Percentiles rank a stretch among this genome's conserved stretches.
phyloP scores from a whole-genome alignment of 2,113 vertebrate species.

The Zosterops japonicus region DNA sequence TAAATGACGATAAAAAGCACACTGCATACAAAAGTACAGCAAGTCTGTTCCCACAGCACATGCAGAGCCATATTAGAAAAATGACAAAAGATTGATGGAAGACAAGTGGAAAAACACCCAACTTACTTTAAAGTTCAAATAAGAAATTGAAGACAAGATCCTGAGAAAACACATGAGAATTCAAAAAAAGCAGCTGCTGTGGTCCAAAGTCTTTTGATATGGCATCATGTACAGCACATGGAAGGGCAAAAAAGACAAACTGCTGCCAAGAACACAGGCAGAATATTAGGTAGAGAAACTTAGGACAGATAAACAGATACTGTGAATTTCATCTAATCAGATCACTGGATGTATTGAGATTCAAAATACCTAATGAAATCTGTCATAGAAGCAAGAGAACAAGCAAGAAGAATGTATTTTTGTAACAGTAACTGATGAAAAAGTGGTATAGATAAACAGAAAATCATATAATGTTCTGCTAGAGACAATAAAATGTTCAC shows the following conservation, averaged over 20 bases:
- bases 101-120: background rate
- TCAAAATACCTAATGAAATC: background rate
- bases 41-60: background rate
- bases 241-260: background rate
- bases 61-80: background rate
- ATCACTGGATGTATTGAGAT: background rate
- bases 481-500: background rate
- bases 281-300: background rate
- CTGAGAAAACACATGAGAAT: background rate
- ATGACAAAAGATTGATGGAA: background rate
- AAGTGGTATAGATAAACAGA: background rate
- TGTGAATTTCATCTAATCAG: background rate
- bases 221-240: accelerated
- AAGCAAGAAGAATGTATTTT: background rate
- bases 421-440: background rate
- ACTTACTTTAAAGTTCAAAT: background rate
- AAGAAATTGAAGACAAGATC: background rate
- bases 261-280: background rate
- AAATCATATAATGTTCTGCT: background rate
- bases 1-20: background rate
- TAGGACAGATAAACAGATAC: background rate
- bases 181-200: background rate
- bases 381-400: background rate
- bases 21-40: background rate
- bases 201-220: background rate